Evolutionary conservation across 1,140 invertebrate species (phyloP).

Genomic region (Drosophila kohkoa): DNA sequence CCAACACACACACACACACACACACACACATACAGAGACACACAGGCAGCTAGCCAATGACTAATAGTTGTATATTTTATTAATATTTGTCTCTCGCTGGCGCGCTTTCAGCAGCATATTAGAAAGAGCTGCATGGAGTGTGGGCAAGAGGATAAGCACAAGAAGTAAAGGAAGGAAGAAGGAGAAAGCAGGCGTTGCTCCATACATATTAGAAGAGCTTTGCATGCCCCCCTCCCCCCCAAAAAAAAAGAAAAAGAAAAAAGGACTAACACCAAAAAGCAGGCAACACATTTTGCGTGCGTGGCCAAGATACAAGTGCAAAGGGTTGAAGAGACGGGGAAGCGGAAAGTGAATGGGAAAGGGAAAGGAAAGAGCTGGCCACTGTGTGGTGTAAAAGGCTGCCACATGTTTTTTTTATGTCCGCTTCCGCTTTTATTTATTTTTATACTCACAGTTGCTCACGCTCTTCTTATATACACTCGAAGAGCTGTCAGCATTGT

Average conservation of each 20-base stretch:
- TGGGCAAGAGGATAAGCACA: background rate
- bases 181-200: slow-evolving; percentile 9
- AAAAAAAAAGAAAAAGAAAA: slow-evolving; percentile 13
- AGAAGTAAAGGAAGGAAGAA: background rate
- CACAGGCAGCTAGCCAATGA: slow-evolving; percentile 61
- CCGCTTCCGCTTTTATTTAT: slow-evolving; percentile 78
- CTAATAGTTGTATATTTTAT: slow-evolving; percentile 84
- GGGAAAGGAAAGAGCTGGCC: background rate
- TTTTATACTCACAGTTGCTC: slow-evolving; percentile 53
- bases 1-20: slow-evolving; percentile 51
- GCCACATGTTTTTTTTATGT: slow-evolving; percentile 80
- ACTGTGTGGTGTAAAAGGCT: slow-evolving; percentile 60
- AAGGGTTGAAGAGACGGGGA: background rate
- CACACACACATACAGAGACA: slow-evolving; percentile 28
- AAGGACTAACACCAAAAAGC: slow-evolving; percentile 53
- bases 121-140: slow-evolving; percentile 16
- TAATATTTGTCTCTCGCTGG: slow-evolving; percentile 77
- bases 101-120: slow-evolving; percentile 49
- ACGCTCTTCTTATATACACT: slow-evolving; percentile 18
- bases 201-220: slow-evolving; percentile 51
- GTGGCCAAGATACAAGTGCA: slow-evolving; percentile 59
- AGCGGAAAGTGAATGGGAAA: too few species aligned
- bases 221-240: slow-evolving; percentile 26
- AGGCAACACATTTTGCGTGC: slow-evolving; percentile 77
- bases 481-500: slow-evolving; percentile 32